Evolutionary conservation across 2,113 vertebrate species (phyloP).

Genomic region (Brachyistius frenatus): DNA sequence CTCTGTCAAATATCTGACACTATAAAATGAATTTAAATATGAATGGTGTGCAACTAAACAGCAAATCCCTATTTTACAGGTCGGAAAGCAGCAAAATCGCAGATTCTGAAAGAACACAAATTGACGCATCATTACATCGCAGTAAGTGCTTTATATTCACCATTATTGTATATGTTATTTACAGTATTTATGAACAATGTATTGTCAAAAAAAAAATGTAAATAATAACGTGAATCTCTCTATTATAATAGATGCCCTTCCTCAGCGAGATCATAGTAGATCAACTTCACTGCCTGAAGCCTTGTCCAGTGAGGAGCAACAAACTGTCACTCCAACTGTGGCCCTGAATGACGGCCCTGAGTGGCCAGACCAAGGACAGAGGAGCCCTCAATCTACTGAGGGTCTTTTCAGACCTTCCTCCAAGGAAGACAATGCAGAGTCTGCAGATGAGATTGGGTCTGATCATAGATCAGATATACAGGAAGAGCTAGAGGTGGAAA

Average conservation of each 20-base stretch:
- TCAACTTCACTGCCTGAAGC: constrained; percentile 75
- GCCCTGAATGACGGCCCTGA: constrained; percentile 72
- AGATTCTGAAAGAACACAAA: constrained; percentile 81
- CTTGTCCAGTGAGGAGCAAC: constrained; percentile 76
- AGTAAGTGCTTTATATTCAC: constrained; percentile 74
- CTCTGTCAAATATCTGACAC: neutral
- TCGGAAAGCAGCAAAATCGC: constrained; percentile 84
- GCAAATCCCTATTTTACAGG: constrained; percentile 68
- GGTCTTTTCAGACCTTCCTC: constrained; percentile 65
- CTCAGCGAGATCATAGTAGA: constrained; percentile 60
- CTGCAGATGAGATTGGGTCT: constrained; percentile 63
- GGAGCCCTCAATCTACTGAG: constrained; percentile 60
- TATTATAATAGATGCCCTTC: constrained; percentile 54
- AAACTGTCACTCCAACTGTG: constrained; percentile 73
- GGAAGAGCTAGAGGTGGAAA: constrained; percentile 81
- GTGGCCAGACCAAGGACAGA: constrained; percentile 72
- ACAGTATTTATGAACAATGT: neutral
- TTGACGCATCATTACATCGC: constrained; percentile 83
- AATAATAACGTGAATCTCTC: neutral
- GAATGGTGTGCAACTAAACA: neutral
- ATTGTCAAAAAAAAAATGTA: neutral
- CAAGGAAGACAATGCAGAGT: constrained; percentile 38
- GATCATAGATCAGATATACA: constrained; percentile 84
- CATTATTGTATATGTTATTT: neutral
- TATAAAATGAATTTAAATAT: neutral